Evolutionary conservation across 1,140 invertebrate genomes (phyloP), one percentile per base, ranked within the genome.

Genomic region (Danaus melanippus): DNA sequence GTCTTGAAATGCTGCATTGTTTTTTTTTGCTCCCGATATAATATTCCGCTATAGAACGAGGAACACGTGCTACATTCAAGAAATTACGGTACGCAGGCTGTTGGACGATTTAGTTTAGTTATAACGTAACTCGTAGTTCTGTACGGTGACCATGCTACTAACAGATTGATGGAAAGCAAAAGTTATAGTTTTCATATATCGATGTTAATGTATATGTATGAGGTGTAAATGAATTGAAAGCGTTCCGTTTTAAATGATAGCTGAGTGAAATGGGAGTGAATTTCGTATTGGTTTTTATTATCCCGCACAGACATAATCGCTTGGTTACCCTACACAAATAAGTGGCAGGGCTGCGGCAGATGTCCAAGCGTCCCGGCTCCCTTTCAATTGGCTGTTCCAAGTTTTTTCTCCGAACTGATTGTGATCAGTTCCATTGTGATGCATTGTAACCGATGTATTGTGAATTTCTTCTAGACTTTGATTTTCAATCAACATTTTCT

Each of bases 401-500:
- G 48, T 79, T 82, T 80, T 78, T 74, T 60, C 64, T 59, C 56
- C 60, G 59, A 64, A 72, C 70, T 70, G 78, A 84, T 84, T 79
- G 74, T 76, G 70, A 84, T 84, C 78, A 61, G 52, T 15, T 48
- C 67, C 62, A 78, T 80, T 80, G 74, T 76, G 69, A 58, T 55
- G 67, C 66, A 71, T 82, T 78, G 76, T 78, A 56, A 53, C 51
- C 62, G 51, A 45, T 62, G 66, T 69, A 79, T 80, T 79, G 78
- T 83, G 62, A 64, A 71, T 69, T 78, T 74, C 76, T 65, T 32
- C 21, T 56, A 77, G 69, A 74, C 74, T 70, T 64, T 62, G 58
- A 69, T 76, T 74, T 71, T 64, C 74, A 73, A 81, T 70, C 63
- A 70, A 69, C 76, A 79, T 70, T 76, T 76, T 72, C 67, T 76